Conservation (phyloP, 2,888 invertebrate species). For the Micoletzkya japonica region DNA sequence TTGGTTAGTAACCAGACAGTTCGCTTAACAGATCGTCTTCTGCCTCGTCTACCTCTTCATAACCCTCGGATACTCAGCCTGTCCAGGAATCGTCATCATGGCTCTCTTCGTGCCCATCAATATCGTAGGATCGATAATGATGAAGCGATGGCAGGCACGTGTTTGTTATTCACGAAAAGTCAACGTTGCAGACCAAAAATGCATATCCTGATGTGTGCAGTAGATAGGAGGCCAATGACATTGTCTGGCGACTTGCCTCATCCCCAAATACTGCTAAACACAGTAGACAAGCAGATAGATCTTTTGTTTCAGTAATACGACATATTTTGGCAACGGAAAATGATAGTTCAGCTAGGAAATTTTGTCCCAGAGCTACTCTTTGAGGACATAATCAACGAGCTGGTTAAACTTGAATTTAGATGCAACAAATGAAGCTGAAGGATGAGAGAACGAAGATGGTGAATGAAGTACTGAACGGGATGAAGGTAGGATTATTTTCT, state of each 20-base stretch:
- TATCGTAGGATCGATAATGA: constrained; percentile 47
- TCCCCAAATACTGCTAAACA: too few species aligned
- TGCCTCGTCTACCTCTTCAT: constrained; percentile 65
- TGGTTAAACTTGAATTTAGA: constrained; percentile 59
- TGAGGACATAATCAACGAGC: too few species aligned
- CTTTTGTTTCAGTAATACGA: too few species aligned
- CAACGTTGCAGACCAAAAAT: not conserved
- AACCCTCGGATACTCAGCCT: constrained; percentile 76
- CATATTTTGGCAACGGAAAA: too few species aligned
- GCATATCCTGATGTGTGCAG: not conserved
- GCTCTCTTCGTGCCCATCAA: constrained; percentile 77
- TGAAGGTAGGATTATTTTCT: constrained; percentile 71
- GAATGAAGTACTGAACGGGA: constrained; percentile 89
- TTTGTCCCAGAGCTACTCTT: not conserved
- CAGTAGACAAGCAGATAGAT: too few species aligned
- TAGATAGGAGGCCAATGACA: not conserved
- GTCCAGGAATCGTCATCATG: constrained; percentile 92
- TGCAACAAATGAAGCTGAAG: constrained; percentile 87
- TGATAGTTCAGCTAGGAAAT: too few species aligned
- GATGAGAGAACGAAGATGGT: constrained; percentile 88
- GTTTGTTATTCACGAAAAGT: not conserved
- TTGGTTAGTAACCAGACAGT: too few species aligned
- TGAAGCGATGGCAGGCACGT: constrained; percentile 46
- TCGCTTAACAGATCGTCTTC: constrained; percentile 48
- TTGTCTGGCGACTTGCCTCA: too few species aligned